Evolutionary conservation across 2,797 vertebrate genomes (phyloP), one percentile per base, ranked within the genome.

Genomic region (Anguilla marmorata): DNA sequence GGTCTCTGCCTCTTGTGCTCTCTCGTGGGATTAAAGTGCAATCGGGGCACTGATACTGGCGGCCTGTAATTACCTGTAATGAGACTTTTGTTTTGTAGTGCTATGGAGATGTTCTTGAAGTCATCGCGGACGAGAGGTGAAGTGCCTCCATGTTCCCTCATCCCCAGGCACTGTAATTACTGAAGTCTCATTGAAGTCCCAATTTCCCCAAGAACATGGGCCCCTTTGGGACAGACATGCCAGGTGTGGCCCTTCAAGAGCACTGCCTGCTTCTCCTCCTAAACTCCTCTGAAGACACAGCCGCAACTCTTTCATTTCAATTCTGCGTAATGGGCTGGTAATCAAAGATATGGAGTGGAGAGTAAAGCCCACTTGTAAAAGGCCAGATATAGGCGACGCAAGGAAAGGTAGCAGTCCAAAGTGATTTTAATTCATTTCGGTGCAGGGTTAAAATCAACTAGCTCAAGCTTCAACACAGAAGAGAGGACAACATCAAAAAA

Each of bases 31-130:
- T 95, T 86, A 88, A 86, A 91, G 91, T 90, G 91, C 89, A 37
- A 48, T 56, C 48, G 91, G 93, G 88, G 93, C 92, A 85, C 79
- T 87, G 91, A 93, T 96, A 97, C 96, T 95, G 96, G 96, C 96
- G 95, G 95, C 95, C 95, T 94, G 96, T 98, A 98, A 99, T 98
- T 98, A 97, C 92, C 93, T 96, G 96, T 98, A 98, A 98, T 98
- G 96, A 98, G 92, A 97, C 96, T 97, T 98, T 99, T 99, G 97
- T 99, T 96, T 99, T 97, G 95, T 90, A 90, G 95, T 94, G 96
- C 97, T 96, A 96, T 96, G 95, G 96, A 96, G 97, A 97, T 96
- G 94, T 96, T 98, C 97, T 97, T 98, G 96, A 98, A 97, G 96
- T 97, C 95, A 95, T 96, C 93, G 94, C 90, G 76, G 37, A 90